These are phyloP conservation scores for Oreonectes daqikongensis DNA, from an alignment of 2,797 vertebrate genomes.

Conservation along the genomic window DNA sequence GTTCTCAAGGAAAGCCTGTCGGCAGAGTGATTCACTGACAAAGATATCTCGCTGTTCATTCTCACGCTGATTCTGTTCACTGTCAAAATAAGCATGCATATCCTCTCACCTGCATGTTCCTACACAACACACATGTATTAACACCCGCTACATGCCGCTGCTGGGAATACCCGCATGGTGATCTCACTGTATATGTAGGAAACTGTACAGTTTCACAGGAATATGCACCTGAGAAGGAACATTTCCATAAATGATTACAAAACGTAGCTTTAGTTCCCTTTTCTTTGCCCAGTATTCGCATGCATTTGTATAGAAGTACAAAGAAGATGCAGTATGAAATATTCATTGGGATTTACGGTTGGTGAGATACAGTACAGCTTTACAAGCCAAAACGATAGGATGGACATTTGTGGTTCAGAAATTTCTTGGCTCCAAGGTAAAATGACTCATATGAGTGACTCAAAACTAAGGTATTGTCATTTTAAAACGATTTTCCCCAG, in stretches of 20 bases:
- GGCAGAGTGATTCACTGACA: conserved; percentile 47
- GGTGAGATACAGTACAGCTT: not conserved
- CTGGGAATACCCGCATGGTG: not conserved
- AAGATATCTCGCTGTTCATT: conserved; percentile 22
- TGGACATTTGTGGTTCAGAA: conserved; percentile 6
- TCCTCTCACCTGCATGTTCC: conserved; percentile 15
- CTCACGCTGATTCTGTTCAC: conserved; percentile 32
- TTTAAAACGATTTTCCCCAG: not conserved
- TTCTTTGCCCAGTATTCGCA: not conserved
- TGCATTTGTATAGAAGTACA: not conserved
- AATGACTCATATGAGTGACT: conserved; percentile 1
- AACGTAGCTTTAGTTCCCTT: not conserved
- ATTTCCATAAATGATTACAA: not conserved
- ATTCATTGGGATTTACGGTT: conserved; percentile 8
- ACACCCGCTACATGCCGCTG: not conserved
- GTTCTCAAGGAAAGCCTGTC: conserved; percentile 46
- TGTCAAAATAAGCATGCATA: conserved; percentile 4
- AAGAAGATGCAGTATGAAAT: not conserved
- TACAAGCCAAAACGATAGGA: not conserved
- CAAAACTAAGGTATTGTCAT: not conserved
- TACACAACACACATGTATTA: not conserved
- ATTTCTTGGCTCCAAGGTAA: conserved; percentile 10
- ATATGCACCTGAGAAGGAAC: not conserved
- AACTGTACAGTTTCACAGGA: not conserved
- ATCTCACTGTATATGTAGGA: not conserved